phyloP scores from a whole-genome alignment of 1,140 invertebrate genomes.

The Dendroctonus ponderosae region DNA sequence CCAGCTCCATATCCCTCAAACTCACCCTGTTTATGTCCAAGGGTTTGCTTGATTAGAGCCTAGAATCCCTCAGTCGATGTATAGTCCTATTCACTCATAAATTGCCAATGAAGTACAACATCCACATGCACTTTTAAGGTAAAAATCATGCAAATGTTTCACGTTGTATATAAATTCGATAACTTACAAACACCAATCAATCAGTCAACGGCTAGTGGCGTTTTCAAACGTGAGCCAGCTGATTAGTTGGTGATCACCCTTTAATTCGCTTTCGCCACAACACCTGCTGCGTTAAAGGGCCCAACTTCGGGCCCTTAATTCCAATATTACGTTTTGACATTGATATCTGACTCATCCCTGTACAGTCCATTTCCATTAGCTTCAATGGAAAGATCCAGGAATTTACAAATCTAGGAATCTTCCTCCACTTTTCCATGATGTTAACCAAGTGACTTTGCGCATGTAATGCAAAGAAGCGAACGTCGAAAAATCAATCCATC shows the following conservation, averaged over 20 bases:
- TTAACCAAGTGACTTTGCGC: background rate
- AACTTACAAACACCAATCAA: background rate
- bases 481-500: constrained; percentile 31
- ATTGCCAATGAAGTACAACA: too few relatives aligned
- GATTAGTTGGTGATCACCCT: constrained; percentile 24
- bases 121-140: too few relatives aligned
- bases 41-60: too few relatives aligned
- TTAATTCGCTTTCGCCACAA: constrained; percentile 21
- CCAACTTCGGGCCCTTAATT: background rate
- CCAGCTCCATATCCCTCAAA: too few relatives aligned
- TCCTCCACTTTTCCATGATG: background rate
- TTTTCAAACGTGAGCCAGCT: constrained; percentile 27
- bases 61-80: too few relatives aligned
- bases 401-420: background rate
- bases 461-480: constrained; percentile 1
- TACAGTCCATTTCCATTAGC: too few relatives aligned
- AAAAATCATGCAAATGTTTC: too few relatives aligned
- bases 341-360: too few relatives aligned
- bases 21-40: too few relatives aligned
- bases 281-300: constrained; percentile 20
- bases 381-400: too few relatives aligned
- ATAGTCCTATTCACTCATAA: too few relatives aligned
- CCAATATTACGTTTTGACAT: background rate
- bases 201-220: constrained; percentile 20
- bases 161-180: too few relatives aligned